These are phyloP conservation scores for Synergus japonicus DNA, from an alignment of 2,888 invertebrate genomes.

Conservation along the genomic window DNA sequence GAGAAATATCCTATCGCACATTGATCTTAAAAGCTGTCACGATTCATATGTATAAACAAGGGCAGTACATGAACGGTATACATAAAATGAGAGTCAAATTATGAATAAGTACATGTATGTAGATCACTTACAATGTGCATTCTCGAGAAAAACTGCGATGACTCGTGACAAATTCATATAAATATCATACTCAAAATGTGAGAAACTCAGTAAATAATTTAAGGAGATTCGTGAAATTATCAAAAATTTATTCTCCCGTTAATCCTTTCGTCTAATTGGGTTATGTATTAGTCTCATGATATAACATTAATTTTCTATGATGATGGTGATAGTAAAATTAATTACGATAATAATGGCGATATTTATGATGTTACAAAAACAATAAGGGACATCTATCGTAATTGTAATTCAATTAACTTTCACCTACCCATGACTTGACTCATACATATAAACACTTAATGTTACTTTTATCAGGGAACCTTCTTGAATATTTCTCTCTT, in stretches of 20 bases:
- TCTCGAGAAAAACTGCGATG: not conserved
- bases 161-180: slow-evolving; percentile 4
- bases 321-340: slow-evolving; percentile 25
- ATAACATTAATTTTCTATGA: slow-evolving; percentile 19
- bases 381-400: slow-evolving; percentile 45
- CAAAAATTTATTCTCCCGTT: not conserved
- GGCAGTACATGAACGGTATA: slow-evolving; percentile 55
- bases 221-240: not conserved
- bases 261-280: slow-evolving; percentile 4
- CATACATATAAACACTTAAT: slow-evolving; percentile 46
- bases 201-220: not conserved
- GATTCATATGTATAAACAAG: slow-evolving; percentile 56
- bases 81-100: slow-evolving; percentile 53
- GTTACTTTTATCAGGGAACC: slow-evolving; percentile 38
- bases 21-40: slow-evolving; percentile 59
- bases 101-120: slow-evolving; percentile 18
- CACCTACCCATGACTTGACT: slow-evolving; percentile 43
- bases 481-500: slow-evolving; percentile 32
- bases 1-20: slow-evolving; percentile 59
- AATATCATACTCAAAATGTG: not conserved
- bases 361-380: slow-evolving; percentile 23
- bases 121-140: slow-evolving; percentile 14
- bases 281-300: slow-evolving; percentile 21
- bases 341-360: slow-evolving; percentile 37
- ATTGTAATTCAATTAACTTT: slow-evolving; percentile 35